Base-by-base conservation (phyloP, 2,113 vertebrate species). In the Petrocephalus microphthalmus region DNA sequence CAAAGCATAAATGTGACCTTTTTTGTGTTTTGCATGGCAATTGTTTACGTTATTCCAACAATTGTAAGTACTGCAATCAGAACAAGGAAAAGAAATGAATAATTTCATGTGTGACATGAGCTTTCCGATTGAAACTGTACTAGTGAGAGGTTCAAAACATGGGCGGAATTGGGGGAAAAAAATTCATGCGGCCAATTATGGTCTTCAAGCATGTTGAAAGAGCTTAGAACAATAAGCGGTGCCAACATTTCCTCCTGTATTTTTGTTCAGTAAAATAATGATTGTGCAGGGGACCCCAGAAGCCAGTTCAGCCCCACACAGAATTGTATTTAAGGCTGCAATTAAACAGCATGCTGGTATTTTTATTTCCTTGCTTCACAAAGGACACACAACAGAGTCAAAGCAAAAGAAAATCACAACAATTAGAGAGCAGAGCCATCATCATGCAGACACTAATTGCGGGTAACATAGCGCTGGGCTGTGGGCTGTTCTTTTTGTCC, bases 371-470 rank as follows among this genome's bases (percentile, higher is more conserved):
- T 64, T 47, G 19, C 56, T 42, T 60, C 20, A 54, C 64, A 54
- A 81, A 81, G 47, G 87, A 15, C 15, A 3, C 52, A 57, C n/a
- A 83, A 56, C 87, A 88, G 25, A 83, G 37, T 37, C 15, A n/a
- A 25, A 84, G 22, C 74, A 47, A 19, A 82, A 82, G 71, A 87
- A 81, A 78, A 89, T 57, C 49, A 82, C 51, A 87, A 57, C 85
- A 89, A 82, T 89, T 87, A 87, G 84, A 20, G 22, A 53, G 51
- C 51, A 49, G 52, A 19, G 56, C 19, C 52, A 53, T 57, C 78
- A 82, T 87, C 71, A 87, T n/a, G 19, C 57, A 54, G 88, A 89
- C 88, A 89, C 83, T 87, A 87, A 89, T 83, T 71, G 52, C 22
- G 84, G 37, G 87, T 6, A 47, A 57, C 53, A 1, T 64, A 33